Conservation (phyloP, 2,113 vertebrate species). For the Dicentrarchus labrax region DNA sequence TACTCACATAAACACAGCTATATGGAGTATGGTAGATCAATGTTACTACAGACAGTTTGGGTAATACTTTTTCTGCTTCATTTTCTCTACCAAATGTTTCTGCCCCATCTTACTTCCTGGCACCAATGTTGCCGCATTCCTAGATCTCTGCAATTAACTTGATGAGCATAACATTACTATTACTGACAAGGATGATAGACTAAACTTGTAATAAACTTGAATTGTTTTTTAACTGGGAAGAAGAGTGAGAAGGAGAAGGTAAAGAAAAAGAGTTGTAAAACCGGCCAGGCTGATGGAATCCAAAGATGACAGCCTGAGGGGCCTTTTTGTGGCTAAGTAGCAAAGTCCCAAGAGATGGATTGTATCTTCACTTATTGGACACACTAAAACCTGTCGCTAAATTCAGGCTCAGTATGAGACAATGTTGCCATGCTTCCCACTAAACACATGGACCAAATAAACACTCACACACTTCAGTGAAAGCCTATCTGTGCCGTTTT, state of each 20-base stretch:
- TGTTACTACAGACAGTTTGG: not conserved
- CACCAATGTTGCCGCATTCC: too few species aligned
- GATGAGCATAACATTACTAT: too few species aligned
- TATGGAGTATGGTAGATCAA: not conserved
- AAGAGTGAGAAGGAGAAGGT: not conserved
- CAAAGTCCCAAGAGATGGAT: conserved; percentile 29
- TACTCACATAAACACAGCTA: not conserved
- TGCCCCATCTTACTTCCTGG: not conserved
- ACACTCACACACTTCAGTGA: conserved; percentile 10
- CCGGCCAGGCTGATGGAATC: conserved; percentile 22
- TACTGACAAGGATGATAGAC: not conserved
- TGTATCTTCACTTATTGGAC: conserved; percentile 20
- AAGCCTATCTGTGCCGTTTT: conserved; percentile 39
- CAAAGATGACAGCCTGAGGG: conserved; percentile 36
- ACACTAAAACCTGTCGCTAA: conserved; percentile 12
- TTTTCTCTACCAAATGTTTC: not conserved
- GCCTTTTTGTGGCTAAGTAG: conserved; percentile 30
- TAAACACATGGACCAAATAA: conserved; percentile 27
- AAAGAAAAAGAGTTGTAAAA: conserved; percentile 33
- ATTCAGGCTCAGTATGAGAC: conserved; percentile 35
- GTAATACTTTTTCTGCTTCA: not conserved
- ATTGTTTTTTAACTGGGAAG: not conserved
- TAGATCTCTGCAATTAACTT: too few species aligned
- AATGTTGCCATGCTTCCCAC: not conserved
- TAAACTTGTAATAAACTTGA: not conserved